Conservation (phyloP, 2,113 vertebrate genomes). For the Phainopepla nitens region DNA sequence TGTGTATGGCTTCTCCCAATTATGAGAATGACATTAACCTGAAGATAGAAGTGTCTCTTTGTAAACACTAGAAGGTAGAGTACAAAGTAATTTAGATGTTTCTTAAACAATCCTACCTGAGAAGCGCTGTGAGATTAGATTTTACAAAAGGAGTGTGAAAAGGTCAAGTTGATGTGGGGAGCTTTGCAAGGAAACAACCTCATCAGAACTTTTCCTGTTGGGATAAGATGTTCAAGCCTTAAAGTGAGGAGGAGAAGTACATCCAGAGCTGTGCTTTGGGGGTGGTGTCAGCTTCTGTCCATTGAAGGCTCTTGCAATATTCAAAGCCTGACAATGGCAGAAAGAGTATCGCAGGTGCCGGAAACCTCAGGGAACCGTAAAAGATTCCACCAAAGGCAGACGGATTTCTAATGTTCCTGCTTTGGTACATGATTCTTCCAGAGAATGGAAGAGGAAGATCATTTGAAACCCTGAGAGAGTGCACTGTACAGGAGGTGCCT, state of each 20-base stretch:
- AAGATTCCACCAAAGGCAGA: not conserved
- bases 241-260: not conserved
- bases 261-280: not conserved
- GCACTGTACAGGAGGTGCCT: not conserved
- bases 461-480: not conserved
- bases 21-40: slow-evolving; percentile 41
- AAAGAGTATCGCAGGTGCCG: not conserved
- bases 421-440: not conserved
- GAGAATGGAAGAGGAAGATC: not conserved
- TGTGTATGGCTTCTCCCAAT: slow-evolving; percentile 48
- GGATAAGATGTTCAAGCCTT: slow-evolving; percentile 1
- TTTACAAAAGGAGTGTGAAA: slow-evolving; percentile 36
- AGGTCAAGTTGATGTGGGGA: slow-evolving; percentile 63
- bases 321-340: not conserved
- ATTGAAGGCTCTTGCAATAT: not conserved
- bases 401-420: not conserved
- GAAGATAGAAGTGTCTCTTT: slow-evolving; percentile 33
- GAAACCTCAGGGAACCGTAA: not conserved
- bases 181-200: slow-evolving; percentile 26
- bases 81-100: slow-evolving; percentile 63
- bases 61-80: slow-evolving; percentile 58
- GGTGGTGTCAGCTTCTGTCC: not conserved
- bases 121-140: slow-evolving; percentile 18
- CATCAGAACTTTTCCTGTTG: slow-evolving; percentile 7
- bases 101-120: slow-evolving; percentile 55